phyloP scores from a whole-genome alignment of 2,113 vertebrate species.

The Albula goreensis region DNA sequence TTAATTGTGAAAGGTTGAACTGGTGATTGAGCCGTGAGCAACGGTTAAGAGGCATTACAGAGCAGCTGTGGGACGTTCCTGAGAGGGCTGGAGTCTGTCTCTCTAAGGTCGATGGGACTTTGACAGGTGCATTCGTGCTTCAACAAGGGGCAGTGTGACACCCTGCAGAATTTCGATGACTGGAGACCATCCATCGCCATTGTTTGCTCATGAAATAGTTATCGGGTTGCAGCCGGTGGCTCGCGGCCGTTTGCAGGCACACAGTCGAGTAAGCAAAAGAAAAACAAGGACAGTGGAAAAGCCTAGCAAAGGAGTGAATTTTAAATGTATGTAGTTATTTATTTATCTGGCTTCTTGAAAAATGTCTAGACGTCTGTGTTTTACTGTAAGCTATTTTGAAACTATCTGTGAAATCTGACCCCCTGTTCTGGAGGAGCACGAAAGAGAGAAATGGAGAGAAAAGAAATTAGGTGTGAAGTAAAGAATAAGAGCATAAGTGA shows the following conservation, averaged over 20 bases:
- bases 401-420: conserved; percentile 63
- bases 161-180: not conserved
- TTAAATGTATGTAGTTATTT: not conserved
- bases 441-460: not conserved
- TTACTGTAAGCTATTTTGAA: conserved; percentile 54
- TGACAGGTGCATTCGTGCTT: not conserved
- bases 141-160: not conserved
- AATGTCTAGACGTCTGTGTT: not conserved
- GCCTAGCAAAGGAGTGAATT: not conserved
- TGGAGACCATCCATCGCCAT: not conserved
- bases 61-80: too few species aligned
- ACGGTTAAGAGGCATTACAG: too few species aligned
- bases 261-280: not conserved
- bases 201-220: not conserved
- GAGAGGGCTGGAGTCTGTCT: too few species aligned
- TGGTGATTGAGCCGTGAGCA: not conserved
- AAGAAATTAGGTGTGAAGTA: not conserved
- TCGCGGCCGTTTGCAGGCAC: too few species aligned
- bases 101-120: too few species aligned
- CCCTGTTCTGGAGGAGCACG: conserved; percentile 42
- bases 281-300: not conserved
- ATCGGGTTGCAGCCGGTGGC: not conserved
- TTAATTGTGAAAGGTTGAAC: not conserved
- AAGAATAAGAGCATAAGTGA: not conserved
- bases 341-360: not conserved